Base-by-base conservation (phyloP, 2,113 vertebrate species). In the Sisor rabdophorus region DNA sequence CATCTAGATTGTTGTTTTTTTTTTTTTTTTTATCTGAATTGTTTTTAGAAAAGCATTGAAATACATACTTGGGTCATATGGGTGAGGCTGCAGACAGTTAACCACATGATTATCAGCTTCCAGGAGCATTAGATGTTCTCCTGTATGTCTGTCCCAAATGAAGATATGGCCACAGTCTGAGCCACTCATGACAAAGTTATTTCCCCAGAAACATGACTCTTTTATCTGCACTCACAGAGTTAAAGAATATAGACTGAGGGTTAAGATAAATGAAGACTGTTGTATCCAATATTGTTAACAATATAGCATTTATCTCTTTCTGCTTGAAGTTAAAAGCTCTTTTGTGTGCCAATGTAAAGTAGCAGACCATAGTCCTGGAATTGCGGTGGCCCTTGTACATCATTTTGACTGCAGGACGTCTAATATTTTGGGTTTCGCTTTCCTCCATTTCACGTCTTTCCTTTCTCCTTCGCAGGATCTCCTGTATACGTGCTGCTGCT, bases 21-120 rank as follows among this genome's bases (percentile, higher is more conserved):
- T 11, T 15, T 4, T 8, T n/a, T 40, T 58, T 16, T 76, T n/a
- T n/a, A 59, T 7, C 12, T 59, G 13, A 22, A 3, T 6, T 4
- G n/a, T 58, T 50, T 44, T 24, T 16, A 30, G 1, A 9, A 48
- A 9, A 16, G 30, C 5, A 28, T 13, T 20, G 26, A 13, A 24
- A 52, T 15, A 80, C 95, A 95, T 89, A 98, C 97, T 98, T 87
- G 97, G 97, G 86, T 98, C 96, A 26, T 94, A 98, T 0, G 96
- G 97, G 86, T 99, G 97, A 69, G 97, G 97, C 87, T 99, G 97
- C 71, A 99, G 92, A 81, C 97, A 99, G 91, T 99, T 99, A 76
- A 99, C 97, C 87, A 98, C 97, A 0, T 99, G 97, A 87, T 99
- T 98, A 90, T 99, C 97, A 17, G 97, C 97, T 83, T 99, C 97